Evolutionary conservation across 2,113 vertebrate species (phyloP).

Genomic region (Chlorodrepanis virens): DNA sequence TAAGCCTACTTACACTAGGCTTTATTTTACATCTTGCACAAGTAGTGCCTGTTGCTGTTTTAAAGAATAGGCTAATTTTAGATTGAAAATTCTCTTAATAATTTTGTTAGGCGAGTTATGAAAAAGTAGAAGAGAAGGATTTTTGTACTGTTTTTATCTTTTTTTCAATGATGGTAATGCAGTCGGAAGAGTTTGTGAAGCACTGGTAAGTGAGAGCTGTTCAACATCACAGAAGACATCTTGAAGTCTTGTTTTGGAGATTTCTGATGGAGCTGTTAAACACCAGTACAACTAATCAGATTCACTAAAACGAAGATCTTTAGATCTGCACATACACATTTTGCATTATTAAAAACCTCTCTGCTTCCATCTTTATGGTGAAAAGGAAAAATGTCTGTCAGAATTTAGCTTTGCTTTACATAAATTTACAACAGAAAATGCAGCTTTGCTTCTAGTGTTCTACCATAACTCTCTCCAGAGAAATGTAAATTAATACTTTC

Average conservation of each 20-base stretch:
- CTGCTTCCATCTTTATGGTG: neutral
- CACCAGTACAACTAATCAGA: neutral
- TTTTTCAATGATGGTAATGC: neutral
- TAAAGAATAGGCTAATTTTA: neutral
- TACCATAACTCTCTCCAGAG: neutral
- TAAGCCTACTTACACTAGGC: neutral
- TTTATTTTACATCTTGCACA: neutral
- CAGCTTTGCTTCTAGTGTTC: neutral
- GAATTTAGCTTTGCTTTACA: neutral
- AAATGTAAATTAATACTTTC: neutral
- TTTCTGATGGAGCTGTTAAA: neutral
- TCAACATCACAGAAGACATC: neutral
- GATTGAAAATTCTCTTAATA: neutral
- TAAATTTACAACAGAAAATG: constrained; percentile 12
- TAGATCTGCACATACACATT: neutral
- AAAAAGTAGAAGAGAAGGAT: neutral
- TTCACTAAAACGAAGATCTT: neutral
- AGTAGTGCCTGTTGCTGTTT: neutral
- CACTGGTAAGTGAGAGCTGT: neutral
- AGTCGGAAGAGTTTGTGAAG: constrained; percentile 2
- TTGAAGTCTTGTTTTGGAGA: neutral
- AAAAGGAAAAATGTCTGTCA: neutral
- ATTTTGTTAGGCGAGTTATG: neutral
- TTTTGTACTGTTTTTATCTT: neutral
- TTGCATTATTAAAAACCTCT: constrained; percentile 38